Conservation (phyloP, 2,113 vertebrate species). For the Calyptommatus sinebrachiatus region DNA sequence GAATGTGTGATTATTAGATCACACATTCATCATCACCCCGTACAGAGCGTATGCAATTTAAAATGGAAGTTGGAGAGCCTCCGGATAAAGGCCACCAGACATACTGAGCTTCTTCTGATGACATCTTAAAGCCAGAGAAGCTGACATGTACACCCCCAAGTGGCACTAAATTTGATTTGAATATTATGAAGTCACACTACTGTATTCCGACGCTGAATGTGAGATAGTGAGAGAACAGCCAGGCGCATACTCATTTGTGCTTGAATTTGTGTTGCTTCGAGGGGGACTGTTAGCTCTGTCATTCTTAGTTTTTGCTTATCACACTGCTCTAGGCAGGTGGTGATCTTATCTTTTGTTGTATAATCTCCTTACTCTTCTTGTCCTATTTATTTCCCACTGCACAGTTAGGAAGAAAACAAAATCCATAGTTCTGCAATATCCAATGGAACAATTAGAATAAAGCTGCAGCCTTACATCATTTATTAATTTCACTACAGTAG, state of each 20-base stretch:
- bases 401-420: conserved; percentile 7
- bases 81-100: conserved; percentile 10
- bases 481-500: no score
- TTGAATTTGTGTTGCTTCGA: conserved; percentile 3
- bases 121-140: neutral
- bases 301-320: conserved; percentile 51
- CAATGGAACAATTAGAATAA: conserved; percentile 26
- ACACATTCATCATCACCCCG: conserved; percentile 12
- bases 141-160: neutral
- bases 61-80: neutral
- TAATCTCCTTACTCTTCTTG: conserved; percentile 21
- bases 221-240: neutral
- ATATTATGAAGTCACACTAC: rapidly evolving
- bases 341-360: conserved; percentile 46
- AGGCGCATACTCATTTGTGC: neutral
- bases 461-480: no score
- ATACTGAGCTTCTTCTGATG: neutral
- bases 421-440: neutral
- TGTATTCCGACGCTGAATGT: neutral
- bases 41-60: neutral
- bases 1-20: conserved; percentile 25
- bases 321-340: conserved; percentile 55
- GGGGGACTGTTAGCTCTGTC: conserved; percentile 57
- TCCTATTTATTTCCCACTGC: neutral
- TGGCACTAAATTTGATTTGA: neutral